These are phyloP conservation scores for Pandemis corylana DNA, from an alignment of 2,888 invertebrate genomes.

Conservation along the genomic window DNA sequence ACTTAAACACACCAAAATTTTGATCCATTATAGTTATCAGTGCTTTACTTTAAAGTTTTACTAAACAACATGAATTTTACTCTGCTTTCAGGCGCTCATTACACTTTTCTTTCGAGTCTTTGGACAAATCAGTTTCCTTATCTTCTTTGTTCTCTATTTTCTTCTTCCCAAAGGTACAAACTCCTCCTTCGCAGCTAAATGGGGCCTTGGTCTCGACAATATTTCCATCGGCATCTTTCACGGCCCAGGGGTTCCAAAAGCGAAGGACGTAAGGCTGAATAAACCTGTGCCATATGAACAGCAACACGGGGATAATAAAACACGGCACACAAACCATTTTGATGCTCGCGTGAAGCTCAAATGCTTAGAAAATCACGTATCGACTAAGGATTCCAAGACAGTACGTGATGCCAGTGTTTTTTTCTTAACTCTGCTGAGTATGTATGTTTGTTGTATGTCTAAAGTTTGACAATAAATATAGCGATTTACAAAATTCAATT, in stretches of 20 bases:
- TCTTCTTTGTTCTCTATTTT: conserved; percentile 48
- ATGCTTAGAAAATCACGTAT: conserved; percentile 18
- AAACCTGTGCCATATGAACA: conserved; percentile 93
- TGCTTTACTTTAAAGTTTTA: not conserved
- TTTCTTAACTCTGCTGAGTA: not conserved
- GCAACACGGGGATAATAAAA: conserved; percentile 91
- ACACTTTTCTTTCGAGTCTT: conserved; percentile 32
- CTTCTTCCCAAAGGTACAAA: conserved; percentile 73
- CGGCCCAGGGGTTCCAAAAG: conserved; percentile 93
- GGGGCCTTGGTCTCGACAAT: conserved; percentile 84
- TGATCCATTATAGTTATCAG: not conserved
- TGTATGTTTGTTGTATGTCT: not conserved
- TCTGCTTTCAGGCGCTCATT: conserved; percentile 38
- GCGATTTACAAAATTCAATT: not conserved
- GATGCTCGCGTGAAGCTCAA: conserved; percentile 11
- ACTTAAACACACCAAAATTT: not conserved
- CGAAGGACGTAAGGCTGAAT: conserved; percentile 92
- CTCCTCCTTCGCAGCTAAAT: conserved; percentile 85
- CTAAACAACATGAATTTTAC: conserved; percentile 13
- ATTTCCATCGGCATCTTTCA: conserved; percentile 86
- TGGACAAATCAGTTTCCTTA: conserved; percentile 39
- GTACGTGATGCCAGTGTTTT: not conserved
- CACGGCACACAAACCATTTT: conserved; percentile 94
- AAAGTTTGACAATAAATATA: not conserved
- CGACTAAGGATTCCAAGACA: not conserved